A percentile compares a stretch with the other conserved stretches of the same genome.
Evolutionary conservation across 2,113 vertebrate species (phyloP).

Genomic region (Zeus faber): DNA sequence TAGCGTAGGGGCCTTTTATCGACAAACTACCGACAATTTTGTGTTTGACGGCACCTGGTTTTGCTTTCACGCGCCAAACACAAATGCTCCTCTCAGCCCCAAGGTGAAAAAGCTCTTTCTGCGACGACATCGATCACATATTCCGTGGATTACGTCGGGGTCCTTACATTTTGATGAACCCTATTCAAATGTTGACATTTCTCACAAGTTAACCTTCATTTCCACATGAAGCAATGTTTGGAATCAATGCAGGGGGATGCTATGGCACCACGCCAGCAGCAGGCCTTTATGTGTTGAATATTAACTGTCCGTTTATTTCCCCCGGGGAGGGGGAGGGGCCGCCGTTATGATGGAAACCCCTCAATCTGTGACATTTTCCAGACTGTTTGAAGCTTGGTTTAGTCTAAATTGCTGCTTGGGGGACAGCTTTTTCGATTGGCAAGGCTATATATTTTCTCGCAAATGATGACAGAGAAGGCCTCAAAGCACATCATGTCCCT

Average conservation of each 20-base stretch:
- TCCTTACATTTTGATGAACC: constrained; percentile 25
- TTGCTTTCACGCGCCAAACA: neutral
- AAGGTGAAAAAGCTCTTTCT: constrained; percentile 2
- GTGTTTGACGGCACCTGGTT: neutral
- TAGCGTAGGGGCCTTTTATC: neutral
- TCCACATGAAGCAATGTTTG: constrained; percentile 33
- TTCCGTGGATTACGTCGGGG: constrained; percentile 3
- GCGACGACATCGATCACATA: constrained; percentile 1
- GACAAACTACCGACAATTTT: neutral
- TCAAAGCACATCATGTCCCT: constrained; percentile 45
- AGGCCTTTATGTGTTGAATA: constrained; percentile 28
- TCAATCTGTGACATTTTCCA: constrained; percentile 37
- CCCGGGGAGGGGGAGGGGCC: constrained; percentile 3
- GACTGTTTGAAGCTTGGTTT: constrained; percentile 34
- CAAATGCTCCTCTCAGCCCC: neutral
- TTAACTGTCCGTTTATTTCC: constrained; percentile 30
- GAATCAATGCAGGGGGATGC: constrained; percentile 33
- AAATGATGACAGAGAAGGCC: constrained; percentile 45
- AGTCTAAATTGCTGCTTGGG: constrained; percentile 34
- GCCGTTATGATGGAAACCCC: constrained; percentile 28
- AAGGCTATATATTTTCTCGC: constrained; percentile 36
- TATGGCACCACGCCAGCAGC: constrained; percentile 20
- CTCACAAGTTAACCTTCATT: constrained; percentile 34
- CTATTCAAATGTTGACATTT: constrained; percentile 50
- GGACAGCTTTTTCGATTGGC: constrained; percentile 32